These are phyloP conservation scores for Laterallus jamaicensis DNA, from an alignment of 2,113 vertebrate species.

Conservation along the genomic window DNA sequence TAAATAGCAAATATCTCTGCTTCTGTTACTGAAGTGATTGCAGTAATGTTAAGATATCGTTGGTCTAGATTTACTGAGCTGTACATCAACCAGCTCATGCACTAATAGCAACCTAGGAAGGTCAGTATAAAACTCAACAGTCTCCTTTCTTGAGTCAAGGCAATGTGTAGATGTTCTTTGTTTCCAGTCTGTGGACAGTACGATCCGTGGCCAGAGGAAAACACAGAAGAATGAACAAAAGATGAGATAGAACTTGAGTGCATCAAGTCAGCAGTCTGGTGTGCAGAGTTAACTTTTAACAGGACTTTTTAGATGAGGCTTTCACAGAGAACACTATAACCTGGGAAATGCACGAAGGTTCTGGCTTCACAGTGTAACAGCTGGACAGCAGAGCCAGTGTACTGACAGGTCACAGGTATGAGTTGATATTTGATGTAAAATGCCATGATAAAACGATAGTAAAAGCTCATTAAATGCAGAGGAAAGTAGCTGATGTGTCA, in stretches of 20 bases:
- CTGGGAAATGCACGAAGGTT: background rate
- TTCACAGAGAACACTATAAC: background rate
- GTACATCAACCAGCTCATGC: background rate
- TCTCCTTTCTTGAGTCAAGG: background rate
- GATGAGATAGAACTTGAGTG: background rate
- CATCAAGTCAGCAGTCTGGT: background rate
- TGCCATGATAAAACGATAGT: background rate
- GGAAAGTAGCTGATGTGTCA: background rate
- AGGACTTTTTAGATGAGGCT: background rate
- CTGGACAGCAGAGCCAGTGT: background rate
- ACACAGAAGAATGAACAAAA: background rate
- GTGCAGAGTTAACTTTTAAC: background rate
- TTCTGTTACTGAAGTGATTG: background rate
- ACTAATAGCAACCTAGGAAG: background rate
- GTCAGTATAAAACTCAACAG: background rate
- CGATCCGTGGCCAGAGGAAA: background rate
- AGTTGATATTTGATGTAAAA: background rate
- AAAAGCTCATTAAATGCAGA: background rate
- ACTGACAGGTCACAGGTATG: background rate
- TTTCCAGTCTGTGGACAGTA: background rate
- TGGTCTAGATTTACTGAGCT: background rate
- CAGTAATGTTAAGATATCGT: background rate
- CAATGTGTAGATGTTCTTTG: background rate
- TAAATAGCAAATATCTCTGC: background rate
- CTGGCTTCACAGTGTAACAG: background rate